A percentile compares a stretch with the other conserved stretches of the same genome.
These are phyloP conservation scores for Astreopora myriophthalma DNA, from an alignment of 64 coral and sea anemone genomes.

Conservation along the genomic window DNA sequence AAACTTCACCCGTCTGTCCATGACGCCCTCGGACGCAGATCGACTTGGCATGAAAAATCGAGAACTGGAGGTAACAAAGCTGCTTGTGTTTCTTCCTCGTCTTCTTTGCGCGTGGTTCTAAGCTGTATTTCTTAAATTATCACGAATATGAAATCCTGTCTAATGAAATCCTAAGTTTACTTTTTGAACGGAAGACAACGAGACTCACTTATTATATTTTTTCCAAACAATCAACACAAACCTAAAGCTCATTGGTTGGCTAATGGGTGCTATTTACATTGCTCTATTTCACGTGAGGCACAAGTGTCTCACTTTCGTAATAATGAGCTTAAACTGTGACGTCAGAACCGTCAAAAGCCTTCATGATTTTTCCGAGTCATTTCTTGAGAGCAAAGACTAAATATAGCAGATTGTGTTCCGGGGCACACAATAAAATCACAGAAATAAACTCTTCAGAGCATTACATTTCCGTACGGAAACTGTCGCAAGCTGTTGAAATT, in stretches of 20 bases:
- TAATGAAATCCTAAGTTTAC: constrained; percentile 27
- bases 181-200: constrained; percentile 34
- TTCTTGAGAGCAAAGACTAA: constrained; percentile 2
- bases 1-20: constrained; percentile 95
- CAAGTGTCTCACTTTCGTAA: background rate
- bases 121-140: background rate
- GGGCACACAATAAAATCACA: background rate
- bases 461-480: background rate
- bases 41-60: background rate
- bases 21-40: background rate
- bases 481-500: background rate
- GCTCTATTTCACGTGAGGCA: background rate
- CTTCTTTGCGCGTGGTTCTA: background rate
- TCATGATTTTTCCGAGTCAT: background rate
- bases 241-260: constrained; percentile 20
- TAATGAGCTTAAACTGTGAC: background rate
- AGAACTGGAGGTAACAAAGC: too few species aligned
- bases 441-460: background rate
- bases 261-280: background rate
- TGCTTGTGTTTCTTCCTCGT: too few species aligned
- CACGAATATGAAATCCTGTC: background rate
- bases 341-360: background rate
- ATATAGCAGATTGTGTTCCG: background rate
- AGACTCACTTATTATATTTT: constrained; percentile 23
- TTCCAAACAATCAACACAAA: constrained; percentile 26